phyloP scores from a whole-genome alignment of 2,888 invertebrate species.

The Lathronympha strigana region DNA sequence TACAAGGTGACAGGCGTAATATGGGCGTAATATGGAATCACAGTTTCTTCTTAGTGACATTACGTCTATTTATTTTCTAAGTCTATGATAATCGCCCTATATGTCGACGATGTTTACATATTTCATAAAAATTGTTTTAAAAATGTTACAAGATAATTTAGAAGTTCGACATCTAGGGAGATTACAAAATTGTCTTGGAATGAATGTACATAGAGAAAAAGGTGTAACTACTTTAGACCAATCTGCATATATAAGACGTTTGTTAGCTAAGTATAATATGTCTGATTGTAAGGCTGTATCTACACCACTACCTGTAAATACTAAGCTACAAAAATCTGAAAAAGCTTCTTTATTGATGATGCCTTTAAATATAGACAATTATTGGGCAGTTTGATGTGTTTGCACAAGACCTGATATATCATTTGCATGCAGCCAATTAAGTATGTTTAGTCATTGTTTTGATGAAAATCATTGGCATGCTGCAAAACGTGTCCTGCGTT shows the following conservation, averaged over 20 bases:
- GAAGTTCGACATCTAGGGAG: slow-evolving; percentile 21
- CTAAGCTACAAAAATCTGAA: not conserved
- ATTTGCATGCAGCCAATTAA: slow-evolving; percentile 40
- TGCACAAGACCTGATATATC: slow-evolving; percentile 44
- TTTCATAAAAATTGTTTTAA: slow-evolving; percentile 3
- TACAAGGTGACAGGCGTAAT: no score
- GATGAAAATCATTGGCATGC: slow-evolving; percentile 42
- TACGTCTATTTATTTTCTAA: no score
- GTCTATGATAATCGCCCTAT: no score
- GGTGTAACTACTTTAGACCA: slow-evolving; percentile 20
- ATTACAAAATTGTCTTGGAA: slow-evolving; percentile 23
- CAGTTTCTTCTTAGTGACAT: no score
- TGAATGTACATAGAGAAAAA: slow-evolving; percentile 24
- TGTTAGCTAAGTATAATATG: slow-evolving; percentile 28
- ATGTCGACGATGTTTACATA: slow-evolving; percentile 25
- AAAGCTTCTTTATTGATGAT: slow-evolving; percentile 6
- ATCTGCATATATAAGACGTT: slow-evolving; percentile 22
- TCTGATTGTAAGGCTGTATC: slow-evolving; percentile 14
- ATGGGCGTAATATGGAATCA: no score
- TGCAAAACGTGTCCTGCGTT: slow-evolving; percentile 45
- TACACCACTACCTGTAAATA: slow-evolving; percentile 18
- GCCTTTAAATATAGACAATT: slow-evolving; percentile 25
- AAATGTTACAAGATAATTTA: slow-evolving; percentile 19
- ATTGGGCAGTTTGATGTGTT: slow-evolving; percentile 41
- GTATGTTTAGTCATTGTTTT: slow-evolving; percentile 44